Percentiles rank a stretch among this genome's conserved stretches.
Evolutionary conservation across 2,888 invertebrate genomes (phyloP).

Genomic region (Limenitis camilla): DNA sequence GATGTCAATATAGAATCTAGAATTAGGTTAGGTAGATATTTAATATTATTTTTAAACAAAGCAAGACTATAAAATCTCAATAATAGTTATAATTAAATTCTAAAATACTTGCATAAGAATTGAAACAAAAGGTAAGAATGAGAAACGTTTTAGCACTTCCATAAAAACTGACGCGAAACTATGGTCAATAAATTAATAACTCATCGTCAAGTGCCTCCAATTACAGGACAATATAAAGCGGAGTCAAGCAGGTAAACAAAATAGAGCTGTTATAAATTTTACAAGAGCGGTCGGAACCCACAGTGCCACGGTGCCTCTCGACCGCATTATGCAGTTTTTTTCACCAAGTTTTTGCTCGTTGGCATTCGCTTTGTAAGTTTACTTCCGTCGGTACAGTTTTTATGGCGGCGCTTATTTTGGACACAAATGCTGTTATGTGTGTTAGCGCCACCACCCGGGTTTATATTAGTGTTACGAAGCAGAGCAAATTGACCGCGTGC

Average conservation of each 20-base stretch:
- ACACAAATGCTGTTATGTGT: slow-evolving; percentile 49
- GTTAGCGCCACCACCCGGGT: slow-evolving; percentile 43
- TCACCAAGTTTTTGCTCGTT: slow-evolving; percentile 58
- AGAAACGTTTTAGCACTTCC: slow-evolving; percentile 65
- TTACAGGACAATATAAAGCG: slow-evolving; percentile 64
- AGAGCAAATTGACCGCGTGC: slow-evolving; percentile 21
- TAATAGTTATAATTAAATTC: background rate
- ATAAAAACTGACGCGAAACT: slow-evolving; percentile 65
- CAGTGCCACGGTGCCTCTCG: slow-evolving; percentile 53
- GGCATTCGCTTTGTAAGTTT: slow-evolving; percentile 67
- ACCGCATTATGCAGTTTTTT: slow-evolving; percentile 69
- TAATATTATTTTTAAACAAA: too few relatives aligned
- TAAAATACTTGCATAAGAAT: slow-evolving; percentile 11
- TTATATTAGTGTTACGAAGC: slow-evolving; percentile 14
- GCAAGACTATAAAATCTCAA: too few relatives aligned
- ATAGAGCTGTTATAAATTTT: slow-evolving; percentile 74
- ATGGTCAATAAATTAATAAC: slow-evolving; percentile 71
- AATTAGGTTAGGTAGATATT: too few relatives aligned
- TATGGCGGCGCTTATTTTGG: slow-evolving; percentile 66
- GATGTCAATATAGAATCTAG: too few relatives aligned
- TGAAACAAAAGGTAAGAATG: slow-evolving; percentile 23
- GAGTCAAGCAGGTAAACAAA: slow-evolving; percentile 70
- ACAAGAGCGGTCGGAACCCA: slow-evolving; percentile 60
- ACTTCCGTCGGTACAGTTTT: slow-evolving; percentile 68
- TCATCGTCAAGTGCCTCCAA: slow-evolving; percentile 71